A percentile compares a stretch with the other conserved stretches of the same genome.
These are phyloP conservation scores for Caenorhabditis doughertyi DNA, from an alignment of 2,888 invertebrate species.

Conservation along the genomic window DNA sequence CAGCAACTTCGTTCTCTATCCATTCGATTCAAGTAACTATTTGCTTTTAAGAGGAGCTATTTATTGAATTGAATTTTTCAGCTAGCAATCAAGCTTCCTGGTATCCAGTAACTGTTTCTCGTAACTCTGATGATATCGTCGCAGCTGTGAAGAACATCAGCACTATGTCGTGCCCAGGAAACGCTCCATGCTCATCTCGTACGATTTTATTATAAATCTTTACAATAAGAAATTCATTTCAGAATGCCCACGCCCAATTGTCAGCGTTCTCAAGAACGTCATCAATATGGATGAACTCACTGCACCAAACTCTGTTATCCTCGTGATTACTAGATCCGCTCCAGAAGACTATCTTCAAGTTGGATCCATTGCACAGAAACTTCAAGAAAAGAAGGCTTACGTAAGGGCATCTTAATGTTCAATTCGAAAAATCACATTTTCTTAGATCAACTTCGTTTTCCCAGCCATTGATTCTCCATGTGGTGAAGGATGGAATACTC, in stretches of 20 bases:
- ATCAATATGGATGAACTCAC: conserved; percentile 60
- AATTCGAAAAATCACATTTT: not conserved
- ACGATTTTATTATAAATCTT: not conserved
- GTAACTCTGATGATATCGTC: conserved; percentile 70
- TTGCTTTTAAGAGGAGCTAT: not conserved
- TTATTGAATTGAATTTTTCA: conserved; percentile 42
- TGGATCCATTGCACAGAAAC: conserved; percentile 54
- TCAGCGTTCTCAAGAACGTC: conserved; percentile 64
- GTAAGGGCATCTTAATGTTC: conserved; percentile 15
- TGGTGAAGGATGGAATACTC: conserved; percentile 72
- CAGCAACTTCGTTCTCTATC: conserved; percentile 74
- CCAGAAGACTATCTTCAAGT: conserved; percentile 73
- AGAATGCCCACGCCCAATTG: conserved; percentile 76
- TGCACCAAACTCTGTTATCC: conserved; percentile 73
- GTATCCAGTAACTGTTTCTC: conserved; percentile 62
- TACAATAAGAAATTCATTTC: not conserved
- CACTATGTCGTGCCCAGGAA: conserved; percentile 66
- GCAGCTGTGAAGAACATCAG: conserved; percentile 69
- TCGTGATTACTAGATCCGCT: conserved; percentile 76
- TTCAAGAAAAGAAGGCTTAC: conserved; percentile 59
- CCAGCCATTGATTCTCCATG: conserved; percentile 76
- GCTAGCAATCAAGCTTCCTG: conserved; percentile 71
- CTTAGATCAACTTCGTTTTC: conserved; percentile 72
- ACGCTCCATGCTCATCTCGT: conserved; percentile 64
- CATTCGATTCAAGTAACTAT: conserved; percentile 76